Conservation (phyloP, 2,888 invertebrate genomes). For the Epinotia bilunana region DNA sequence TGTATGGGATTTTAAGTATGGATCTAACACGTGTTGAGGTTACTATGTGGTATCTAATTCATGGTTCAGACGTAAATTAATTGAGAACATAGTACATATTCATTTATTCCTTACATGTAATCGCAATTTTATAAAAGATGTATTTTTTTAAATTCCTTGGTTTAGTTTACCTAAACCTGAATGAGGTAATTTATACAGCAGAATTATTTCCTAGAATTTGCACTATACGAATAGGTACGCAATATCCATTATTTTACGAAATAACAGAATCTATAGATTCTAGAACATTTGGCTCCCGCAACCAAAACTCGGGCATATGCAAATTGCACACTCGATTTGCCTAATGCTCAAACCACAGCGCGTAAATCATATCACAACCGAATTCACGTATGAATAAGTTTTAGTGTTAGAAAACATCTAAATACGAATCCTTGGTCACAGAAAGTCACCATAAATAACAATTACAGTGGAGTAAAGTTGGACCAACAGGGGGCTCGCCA, state of each 20-base stretch:
- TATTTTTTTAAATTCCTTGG: too few species aligned
- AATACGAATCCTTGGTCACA: conserved; percentile 38
- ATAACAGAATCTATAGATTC: conserved; percentile 45
- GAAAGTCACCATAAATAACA: conserved; percentile 51
- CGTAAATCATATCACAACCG: conserved; percentile 30
- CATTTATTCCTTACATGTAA: background rate
- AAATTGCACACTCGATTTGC: conserved; percentile 51
- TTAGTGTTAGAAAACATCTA: conserved; percentile 37
- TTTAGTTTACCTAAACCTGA: too few species aligned
- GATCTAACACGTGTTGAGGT: conserved; percentile 30
- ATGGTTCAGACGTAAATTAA: background rate
- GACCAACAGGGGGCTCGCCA: conserved; percentile 47
- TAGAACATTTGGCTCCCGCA: conserved; percentile 43
- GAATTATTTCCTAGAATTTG: background rate
- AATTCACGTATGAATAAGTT: conserved; percentile 13
- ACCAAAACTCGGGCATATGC: conserved; percentile 39
- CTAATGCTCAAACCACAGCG: conserved; percentile 52
- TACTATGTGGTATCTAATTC: conserved; percentile 1
- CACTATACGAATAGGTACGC: background rate
- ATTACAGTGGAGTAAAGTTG: conserved; percentile 49
- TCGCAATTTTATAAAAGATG: too few species aligned
- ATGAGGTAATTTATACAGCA: too few species aligned
- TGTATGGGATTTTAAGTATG: conserved; percentile 59
- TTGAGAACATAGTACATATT: background rate
- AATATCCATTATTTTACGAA: background rate